Evolutionary conservation across 2,888 invertebrate genomes (phyloP).

Genomic region (Scotopteryx bipunctaria): DNA sequence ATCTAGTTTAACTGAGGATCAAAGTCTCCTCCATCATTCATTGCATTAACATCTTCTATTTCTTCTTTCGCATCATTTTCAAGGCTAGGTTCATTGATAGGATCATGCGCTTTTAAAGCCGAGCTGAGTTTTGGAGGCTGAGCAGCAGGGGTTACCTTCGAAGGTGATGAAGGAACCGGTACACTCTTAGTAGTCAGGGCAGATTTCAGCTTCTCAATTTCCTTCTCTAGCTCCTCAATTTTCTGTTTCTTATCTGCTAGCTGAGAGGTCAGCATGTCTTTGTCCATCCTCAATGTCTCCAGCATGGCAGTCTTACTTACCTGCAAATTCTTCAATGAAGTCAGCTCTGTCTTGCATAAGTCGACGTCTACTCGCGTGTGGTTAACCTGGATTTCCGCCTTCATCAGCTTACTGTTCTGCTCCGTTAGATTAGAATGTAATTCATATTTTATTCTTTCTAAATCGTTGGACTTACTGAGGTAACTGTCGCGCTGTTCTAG

Average conservation of each 20-base stretch:
- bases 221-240: slow-evolving; percentile 70
- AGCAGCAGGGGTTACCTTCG: slow-evolving; percentile 69
- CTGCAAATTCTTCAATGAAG: slow-evolving; percentile 76
- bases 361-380: slow-evolving; percentile 68
- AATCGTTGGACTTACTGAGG: slow-evolving; percentile 62
- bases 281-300: slow-evolving; percentile 73
- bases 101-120: slow-evolving; percentile 61
- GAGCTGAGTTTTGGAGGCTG: slow-evolving; percentile 70
- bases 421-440: slow-evolving; percentile 58
- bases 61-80: slow-evolving; percentile 79
- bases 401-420: slow-evolving; percentile 56
- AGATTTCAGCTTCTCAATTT: slow-evolving; percentile 62
- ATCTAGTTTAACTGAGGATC: slow-evolving; percentile 54
- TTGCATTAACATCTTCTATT: slow-evolving; percentile 70
- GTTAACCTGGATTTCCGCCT: slow-evolving; percentile 67
- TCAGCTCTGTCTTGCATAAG: slow-evolving; percentile 72
- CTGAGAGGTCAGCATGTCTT: slow-evolving; percentile 68
- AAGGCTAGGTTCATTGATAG: slow-evolving; percentile 66
- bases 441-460: slow-evolving; percentile 63
- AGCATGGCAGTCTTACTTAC: slow-evolving; percentile 71
- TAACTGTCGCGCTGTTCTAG: slow-evolving; percentile 69
- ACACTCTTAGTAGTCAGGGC: slow-evolving; percentile 68
- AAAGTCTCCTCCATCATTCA: slow-evolving; percentile 71
- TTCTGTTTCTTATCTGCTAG: slow-evolving; percentile 66
- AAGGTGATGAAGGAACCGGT: slow-evolving; percentile 51